Evolutionary conservation across 2,888 invertebrate species (phyloP).

Genomic region (Ophion obscuratus): DNA sequence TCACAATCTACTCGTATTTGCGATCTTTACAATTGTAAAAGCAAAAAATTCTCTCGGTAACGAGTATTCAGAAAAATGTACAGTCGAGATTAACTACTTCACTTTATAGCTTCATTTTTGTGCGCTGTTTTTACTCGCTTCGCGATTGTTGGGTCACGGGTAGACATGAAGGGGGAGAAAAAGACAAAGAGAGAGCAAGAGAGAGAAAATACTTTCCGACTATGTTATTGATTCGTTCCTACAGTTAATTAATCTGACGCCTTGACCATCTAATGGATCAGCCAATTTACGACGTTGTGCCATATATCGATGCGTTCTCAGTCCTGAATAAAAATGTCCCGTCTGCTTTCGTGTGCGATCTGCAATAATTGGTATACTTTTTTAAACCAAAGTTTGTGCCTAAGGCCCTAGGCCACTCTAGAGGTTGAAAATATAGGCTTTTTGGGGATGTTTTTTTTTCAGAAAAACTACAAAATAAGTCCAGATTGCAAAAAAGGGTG

Average conservation of each 20-base stretch:
- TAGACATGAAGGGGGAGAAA: neutral
- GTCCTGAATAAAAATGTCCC: neutral
- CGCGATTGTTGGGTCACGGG: neutral
- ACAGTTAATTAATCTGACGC: constrained; percentile 19
- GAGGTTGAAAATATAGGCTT: too few species aligned
- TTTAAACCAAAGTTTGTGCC: neutral
- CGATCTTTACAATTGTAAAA: neutral
- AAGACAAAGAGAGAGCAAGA: neutral
- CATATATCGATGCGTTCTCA: neutral
- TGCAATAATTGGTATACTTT: neutral
- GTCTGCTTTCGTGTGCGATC: neutral
- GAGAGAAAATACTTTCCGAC: constrained; percentile 9
- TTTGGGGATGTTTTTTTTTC: too few species aligned
- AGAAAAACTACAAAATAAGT: too few species aligned
- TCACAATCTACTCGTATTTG: neutral
- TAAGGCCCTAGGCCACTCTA: too few species aligned
- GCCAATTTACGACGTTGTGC: neutral
- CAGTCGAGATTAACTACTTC: neutral
- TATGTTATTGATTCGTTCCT: constrained; percentile 10
- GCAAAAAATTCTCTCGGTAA: neutral
- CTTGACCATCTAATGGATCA: neutral
- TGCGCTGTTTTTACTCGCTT: neutral
- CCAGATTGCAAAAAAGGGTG: too few species aligned
- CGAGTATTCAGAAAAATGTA: neutral
- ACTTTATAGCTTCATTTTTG: neutral